Percentiles rank a stretch among this genome's conserved stretches.
Evolutionary conservation across 2,888 invertebrate species (phyloP).

Genomic region (Escarpia spicata): DNA sequence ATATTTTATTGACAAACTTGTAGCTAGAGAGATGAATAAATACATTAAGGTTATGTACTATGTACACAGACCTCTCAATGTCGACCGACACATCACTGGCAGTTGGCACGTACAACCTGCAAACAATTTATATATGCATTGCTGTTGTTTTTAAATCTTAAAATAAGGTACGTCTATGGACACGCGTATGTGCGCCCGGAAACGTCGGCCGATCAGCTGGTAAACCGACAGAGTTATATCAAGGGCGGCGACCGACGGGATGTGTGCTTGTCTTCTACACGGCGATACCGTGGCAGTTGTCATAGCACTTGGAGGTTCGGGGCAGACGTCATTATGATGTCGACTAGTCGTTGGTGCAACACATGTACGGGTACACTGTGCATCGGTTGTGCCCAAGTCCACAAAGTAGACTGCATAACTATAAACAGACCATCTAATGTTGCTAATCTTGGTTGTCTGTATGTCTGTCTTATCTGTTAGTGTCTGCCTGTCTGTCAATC

Average conservation of each 20-base stretch:
- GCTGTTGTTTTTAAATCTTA: neutral
- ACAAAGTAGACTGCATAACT: neutral
- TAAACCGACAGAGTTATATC: neutral
- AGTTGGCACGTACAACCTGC: neutral
- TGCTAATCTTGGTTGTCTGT: neutral
- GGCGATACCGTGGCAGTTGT: neutral
- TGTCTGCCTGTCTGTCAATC: neutral
- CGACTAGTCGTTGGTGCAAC: neutral
- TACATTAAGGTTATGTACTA: slow-evolving; percentile 16
- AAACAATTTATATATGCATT: neutral
- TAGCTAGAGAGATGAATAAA: neutral
- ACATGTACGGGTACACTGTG: neutral
- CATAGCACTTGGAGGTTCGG: neutral
- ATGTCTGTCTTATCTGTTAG: neutral
- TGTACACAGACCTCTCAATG: neutral
- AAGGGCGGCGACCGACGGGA: neutral
- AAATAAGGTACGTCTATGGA: neutral
- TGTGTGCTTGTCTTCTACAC: neutral
- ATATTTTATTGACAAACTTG: slow-evolving; percentile 1
- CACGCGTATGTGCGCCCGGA: neutral
- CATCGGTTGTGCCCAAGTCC: neutral
- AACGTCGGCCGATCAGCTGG: neutral
- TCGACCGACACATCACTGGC: neutral
- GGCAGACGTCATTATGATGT: neutral
- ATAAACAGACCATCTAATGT: neutral